Evolutionary conservation across 2,888 invertebrate genomes (phyloP), one percentile per base, ranked within the genome.

Genomic region (Creontiades dilutus): DNA sequence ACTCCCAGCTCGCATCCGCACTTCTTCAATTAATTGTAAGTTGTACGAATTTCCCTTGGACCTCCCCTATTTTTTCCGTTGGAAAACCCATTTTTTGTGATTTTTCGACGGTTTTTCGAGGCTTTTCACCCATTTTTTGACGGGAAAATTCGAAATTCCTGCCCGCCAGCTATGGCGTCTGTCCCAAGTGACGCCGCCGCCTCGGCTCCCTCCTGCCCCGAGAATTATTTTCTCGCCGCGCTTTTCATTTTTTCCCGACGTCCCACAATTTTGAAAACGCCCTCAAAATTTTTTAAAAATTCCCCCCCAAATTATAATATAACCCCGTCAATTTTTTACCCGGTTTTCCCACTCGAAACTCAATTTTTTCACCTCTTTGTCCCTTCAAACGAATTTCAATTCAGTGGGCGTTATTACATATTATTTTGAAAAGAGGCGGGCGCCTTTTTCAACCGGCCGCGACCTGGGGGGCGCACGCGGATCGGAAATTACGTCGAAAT

Each of bases 371-470:
- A 1, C 46, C 3, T 23, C 7, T 37, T 37, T 2, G 2, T 37
- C 37, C 52, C 46, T 7, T 19, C 80, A 57, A 14, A 37, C 76
- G 46, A 55, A 55, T 52, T 37, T 80, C n/a, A 81, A 76, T 78
- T 88, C 19, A n/a, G 23, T 86, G 76, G 47, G 87, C 80, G 80
- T 89, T 82, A 84, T 85, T 89, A 80, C 75, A 80, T 78, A 85
- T 89, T 90, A 90, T 90, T 90, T 91, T 91, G 91, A 90, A 90
- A 91, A 90, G 55, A 55, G 78, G 88, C 88, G 78, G 88, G 76
- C 52, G 52, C 88, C 4, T 5, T 76, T 55, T 87, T 80, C 46
- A 28, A 55, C 28, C 61, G 13, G 28, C n/a, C 37, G 9, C 47
- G 55, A 48, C 27, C 52, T 89, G 86, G 89, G 89, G 89, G 89